Conservation (phyloP, 1,140 invertebrate genomes). For the Odontomachus brunneus region DNA sequence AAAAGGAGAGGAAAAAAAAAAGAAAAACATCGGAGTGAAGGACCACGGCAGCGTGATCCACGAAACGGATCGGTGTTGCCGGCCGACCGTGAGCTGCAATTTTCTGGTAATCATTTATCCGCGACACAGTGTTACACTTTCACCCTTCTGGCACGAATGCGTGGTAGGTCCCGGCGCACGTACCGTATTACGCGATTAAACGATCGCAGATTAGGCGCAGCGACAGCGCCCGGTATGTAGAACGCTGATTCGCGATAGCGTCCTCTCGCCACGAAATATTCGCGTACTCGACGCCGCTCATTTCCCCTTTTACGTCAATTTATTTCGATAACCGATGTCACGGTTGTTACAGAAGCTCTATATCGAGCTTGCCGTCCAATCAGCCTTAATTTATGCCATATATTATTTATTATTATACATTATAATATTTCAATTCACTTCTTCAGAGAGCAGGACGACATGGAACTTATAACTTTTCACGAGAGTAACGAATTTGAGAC, state of each 20-base stretch:
- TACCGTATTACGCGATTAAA: slow-evolving; percentile 54
- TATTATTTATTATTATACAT: too few species aligned
- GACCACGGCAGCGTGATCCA: slow-evolving; percentile 43
- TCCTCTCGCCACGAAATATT: slow-evolving; percentile 38
- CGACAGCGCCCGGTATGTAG: slow-evolving; percentile 56
- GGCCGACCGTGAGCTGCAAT: slow-evolving; percentile 63
- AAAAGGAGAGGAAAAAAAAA: not conserved
- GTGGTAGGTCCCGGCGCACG: slow-evolving; percentile 17
- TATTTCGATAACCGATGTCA: not conserved
- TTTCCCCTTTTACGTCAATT: not conserved
- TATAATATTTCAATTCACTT: too few species aligned
- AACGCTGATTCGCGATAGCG: slow-evolving; percentile 57
- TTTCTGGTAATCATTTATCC: slow-evolving; percentile 74
- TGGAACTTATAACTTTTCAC: too few species aligned
- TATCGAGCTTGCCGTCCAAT: too few species aligned
- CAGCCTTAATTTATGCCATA: too few species aligned
- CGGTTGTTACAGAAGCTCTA: not conserved
- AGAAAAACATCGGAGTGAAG: not conserved
- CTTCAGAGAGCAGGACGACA: too few species aligned
- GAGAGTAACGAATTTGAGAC: too few species aligned
- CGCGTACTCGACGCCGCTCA: slow-evolving; percentile 3
- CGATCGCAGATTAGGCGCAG: slow-evolving; percentile 54
- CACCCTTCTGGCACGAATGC: slow-evolving; percentile 39
- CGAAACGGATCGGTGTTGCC: slow-evolving; percentile 43
- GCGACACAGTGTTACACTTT: slow-evolving; percentile 65